phyloP scores from a whole-genome alignment of 2,888 invertebrate genomes.

The Tillus elongatus region DNA sequence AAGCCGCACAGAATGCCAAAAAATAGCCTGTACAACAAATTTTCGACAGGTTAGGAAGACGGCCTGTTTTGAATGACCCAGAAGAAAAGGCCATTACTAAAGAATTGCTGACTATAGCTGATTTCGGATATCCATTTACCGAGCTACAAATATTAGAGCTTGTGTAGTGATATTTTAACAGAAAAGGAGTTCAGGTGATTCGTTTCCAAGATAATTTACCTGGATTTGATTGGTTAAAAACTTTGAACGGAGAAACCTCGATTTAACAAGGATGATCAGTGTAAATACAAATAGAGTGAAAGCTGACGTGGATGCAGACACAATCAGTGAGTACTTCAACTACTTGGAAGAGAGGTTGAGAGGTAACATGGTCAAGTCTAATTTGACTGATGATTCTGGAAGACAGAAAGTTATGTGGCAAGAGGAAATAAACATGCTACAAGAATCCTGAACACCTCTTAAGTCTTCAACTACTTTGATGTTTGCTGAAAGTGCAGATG shows the following conservation, averaged over 20 bases:
- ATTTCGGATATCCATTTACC: slow-evolving; percentile 4
- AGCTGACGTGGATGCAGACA: slow-evolving; percentile 3
- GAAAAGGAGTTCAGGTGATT: slow-evolving; percentile 4
- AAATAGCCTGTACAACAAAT: slow-evolving; percentile 2
- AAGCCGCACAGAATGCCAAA: slow-evolving; percentile 4
- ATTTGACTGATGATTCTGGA: slow-evolving; percentile 4
- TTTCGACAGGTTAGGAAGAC: slow-evolving; percentile 4
- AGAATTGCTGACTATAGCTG: slow-evolving; percentile 3
- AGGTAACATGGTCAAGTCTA: slow-evolving; percentile 2
- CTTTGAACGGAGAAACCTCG: slow-evolving; percentile 4
- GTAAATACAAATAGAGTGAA: slow-evolving; percentile 2
- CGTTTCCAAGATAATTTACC: slow-evolving; percentile 4
- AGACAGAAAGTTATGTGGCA: slow-evolving; percentile 4
- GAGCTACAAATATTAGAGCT: background rate
- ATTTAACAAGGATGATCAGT: slow-evolving; percentile 2
- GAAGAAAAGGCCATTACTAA: slow-evolving; percentile 4
- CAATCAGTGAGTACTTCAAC: slow-evolving; percentile 4
- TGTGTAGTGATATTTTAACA: slow-evolving; percentile 4
- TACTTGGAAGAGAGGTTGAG: slow-evolving; percentile 4
- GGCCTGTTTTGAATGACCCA: slow-evolving; percentile 4
- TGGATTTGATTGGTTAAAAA: slow-evolving; percentile 3
- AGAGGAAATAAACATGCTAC: slow-evolving; percentile 4
- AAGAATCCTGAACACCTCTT: slow-evolving; percentile 3
- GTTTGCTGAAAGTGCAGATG: slow-evolving; percentile 4
- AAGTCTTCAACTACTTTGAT: slow-evolving; percentile 4